A percentile compares a stretch with the other conserved stretches of the same genome.
Evolutionary conservation across 1,140 invertebrate species (phyloP).

Genomic region (Apis mellifera): Amel_HAv3.1 CM009934.2:7525501-7526000

Average conservation of each 20-base stretch:
- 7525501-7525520: too few relatives aligned
- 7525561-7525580: too few relatives aligned
- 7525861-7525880: slow-evolving; percentile 35
- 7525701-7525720: background rate
- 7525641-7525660: too few relatives aligned
- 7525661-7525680: background rate
- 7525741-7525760: background rate
- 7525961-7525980: slow-evolving; percentile 56
- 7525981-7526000: slow-evolving; percentile 59
- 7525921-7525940: slow-evolving; percentile 67
- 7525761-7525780: background rate
- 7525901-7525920: slow-evolving; percentile 59
- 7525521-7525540: too few relatives aligned
- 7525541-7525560: too few relatives aligned
- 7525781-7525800: slow-evolving; percentile 40
- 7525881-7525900: slow-evolving; percentile 51
- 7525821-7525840: background rate
- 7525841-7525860: too few relatives aligned
- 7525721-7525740: background rate
- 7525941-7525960: slow-evolving; percentile 48
- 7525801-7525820: slow-evolving; percentile 37
- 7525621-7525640: too few relatives aligned
- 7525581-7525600: too few relatives aligned
- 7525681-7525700: background rate
- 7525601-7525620: too few relatives aligned